These are phyloP conservation scores for Idaea biselata DNA, from an alignment of 2,888 invertebrate genomes.

Conservation along the genomic window DNA sequence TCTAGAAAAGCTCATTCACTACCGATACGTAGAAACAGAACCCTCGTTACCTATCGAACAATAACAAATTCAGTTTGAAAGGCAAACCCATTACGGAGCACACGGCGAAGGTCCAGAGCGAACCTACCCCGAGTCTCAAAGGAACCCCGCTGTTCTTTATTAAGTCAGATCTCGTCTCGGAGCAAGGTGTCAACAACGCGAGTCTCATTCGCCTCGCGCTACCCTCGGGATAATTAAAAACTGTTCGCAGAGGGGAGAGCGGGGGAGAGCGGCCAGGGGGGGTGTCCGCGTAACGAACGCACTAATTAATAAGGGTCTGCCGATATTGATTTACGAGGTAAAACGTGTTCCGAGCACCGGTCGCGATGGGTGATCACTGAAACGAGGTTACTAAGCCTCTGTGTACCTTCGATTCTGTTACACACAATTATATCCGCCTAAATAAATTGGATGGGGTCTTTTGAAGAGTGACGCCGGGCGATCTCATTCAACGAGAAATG, in stretches of 20 bases:
- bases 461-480: not conserved
- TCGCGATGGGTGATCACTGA: slow-evolving; percentile 30
- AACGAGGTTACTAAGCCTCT: slow-evolving; percentile 16
- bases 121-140: not conserved
- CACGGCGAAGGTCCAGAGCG: not conserved
- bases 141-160: slow-evolving; percentile 5
- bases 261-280: slow-evolving; percentile 31
- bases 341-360: slow-evolving; percentile 44
- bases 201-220: slow-evolving; percentile 26
- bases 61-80: not conserved
- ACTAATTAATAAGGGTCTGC: slow-evolving; percentile 79
- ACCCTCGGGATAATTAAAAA: slow-evolving; percentile 73
- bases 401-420: not conserved
- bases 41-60: not conserved
- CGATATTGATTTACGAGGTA: slow-evolving; percentile 78
- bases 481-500: not conserved
- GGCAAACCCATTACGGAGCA: not conserved
- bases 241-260: slow-evolving; percentile 45
- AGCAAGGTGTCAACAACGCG: slow-evolving; percentile 58
- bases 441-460: not conserved
- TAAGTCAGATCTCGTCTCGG: slow-evolving; percentile 42
- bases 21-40: not conserved
- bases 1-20: not conserved
- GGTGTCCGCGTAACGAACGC: slow-evolving; percentile 68
- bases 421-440: not conserved